Conservation (phyloP, 2,797 vertebrate genomes). For the Gymnoscopelus microlampas region DNA sequence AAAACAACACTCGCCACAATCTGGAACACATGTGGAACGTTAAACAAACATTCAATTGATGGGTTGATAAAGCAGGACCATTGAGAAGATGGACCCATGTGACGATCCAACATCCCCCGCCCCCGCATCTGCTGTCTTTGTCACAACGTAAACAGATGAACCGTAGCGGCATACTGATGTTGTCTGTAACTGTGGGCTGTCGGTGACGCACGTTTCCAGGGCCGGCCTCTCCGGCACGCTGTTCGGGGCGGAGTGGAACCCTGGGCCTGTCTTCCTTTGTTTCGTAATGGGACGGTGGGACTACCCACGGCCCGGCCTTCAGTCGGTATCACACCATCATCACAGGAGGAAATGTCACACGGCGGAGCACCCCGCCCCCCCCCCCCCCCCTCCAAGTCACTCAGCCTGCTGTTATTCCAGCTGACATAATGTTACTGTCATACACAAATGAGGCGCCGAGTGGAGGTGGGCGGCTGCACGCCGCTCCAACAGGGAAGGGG, state of each 20-base stretch:
- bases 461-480: conserved; percentile 61
- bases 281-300: conserved; percentile 48
- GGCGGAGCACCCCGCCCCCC: conserved; percentile 39
- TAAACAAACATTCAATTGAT: not conserved
- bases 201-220: conserved; percentile 29
- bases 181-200: conserved; percentile 19
- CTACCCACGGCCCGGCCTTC: conserved; percentile 7
- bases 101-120: not conserved
- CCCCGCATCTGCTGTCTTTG: conserved; percentile 16
- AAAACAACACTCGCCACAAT: conserved; percentile 1
- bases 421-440: conserved; percentile 68
- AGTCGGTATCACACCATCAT: conserved; percentile 60
- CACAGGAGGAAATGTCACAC: conserved; percentile 77
- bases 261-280: conserved; percentile 7
- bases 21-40: conserved; percentile 22
- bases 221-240: not conserved
- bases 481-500: conserved; percentile 60
- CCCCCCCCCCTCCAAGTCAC: conserved; percentile 36
- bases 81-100: not conserved
- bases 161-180: not conserved
- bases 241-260: not conserved
- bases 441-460: conserved; percentile 71
- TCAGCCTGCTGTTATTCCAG: conserved; percentile 61
- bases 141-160: conserved; percentile 28
- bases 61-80: not conserved